phyloP scores from a whole-genome alignment of 2,888 invertebrate species.

The Eristalis pertinax region DNA sequence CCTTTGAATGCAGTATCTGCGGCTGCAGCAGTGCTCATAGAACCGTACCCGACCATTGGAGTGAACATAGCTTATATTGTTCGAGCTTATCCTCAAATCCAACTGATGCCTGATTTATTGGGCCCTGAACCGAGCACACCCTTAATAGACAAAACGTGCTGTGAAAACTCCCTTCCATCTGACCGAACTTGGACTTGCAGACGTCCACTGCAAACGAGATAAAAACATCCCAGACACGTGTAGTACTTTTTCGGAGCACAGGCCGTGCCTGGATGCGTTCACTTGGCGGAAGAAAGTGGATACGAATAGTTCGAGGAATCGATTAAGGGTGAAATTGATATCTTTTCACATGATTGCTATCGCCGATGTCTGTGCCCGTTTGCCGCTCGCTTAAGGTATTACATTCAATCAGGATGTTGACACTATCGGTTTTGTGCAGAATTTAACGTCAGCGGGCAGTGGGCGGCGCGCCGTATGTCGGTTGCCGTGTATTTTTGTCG shows the following conservation, averaged over 20 bases:
- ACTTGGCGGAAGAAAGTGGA: constrained; percentile 1
- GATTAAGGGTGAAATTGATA: constrained; percentile 16
- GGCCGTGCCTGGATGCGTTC: no score
- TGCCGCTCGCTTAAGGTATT: neutral
- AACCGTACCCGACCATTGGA: neutral
- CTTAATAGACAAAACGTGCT: neutral
- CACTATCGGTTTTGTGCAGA: neutral
- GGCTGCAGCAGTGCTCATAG: neutral
- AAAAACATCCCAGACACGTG: neutral
- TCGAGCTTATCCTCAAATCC: neutral
- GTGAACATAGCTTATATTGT: neutral
- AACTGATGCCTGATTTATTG: neutral
- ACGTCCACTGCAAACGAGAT: neutral
- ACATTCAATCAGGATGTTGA: neutral
- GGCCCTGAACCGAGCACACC: neutral
- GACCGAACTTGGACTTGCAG: neutral
- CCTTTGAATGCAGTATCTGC: neutral
- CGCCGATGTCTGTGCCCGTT: neutral
- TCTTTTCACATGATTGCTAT: constrained; percentile 28
- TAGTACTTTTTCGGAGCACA: neutral
- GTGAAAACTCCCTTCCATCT: neutral
- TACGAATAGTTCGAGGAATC: constrained; percentile 12
- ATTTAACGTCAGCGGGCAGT: neutral
- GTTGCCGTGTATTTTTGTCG: neutral
- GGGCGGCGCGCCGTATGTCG: neutral